Evolutionary conservation across 2,888 invertebrate genomes (phyloP).

Genomic region (Campoplex capitator): DNA sequence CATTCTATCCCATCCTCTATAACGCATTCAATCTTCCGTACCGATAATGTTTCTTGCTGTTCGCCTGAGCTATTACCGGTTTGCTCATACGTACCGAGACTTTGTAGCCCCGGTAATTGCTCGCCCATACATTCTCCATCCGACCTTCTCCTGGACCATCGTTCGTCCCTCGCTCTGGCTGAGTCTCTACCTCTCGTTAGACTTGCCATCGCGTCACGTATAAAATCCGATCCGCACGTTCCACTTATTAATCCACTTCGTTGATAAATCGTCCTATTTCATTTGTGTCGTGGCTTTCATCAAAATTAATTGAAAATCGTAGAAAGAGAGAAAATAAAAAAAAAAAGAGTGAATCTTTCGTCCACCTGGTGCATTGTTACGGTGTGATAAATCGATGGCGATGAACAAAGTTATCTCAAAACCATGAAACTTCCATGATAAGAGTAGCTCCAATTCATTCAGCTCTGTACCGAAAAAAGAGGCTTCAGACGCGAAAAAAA

Average conservation of each 20-base stretch:
- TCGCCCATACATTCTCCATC: not conserved
- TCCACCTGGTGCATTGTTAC: not conserved
- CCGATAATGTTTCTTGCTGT: constrained; percentile 5
- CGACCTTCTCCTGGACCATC: not conserved
- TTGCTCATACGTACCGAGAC: not conserved
- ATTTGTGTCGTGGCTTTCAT: not conserved
- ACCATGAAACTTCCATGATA: not conserved
- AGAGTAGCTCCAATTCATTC: not conserved
- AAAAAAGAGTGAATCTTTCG: not conserved
- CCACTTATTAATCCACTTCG: not conserved
- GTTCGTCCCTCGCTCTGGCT: not conserved
- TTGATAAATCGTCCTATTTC: not conserved
- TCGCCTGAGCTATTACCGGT: not conserved
- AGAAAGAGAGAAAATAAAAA: not conserved
- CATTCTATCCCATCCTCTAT: not conserved
- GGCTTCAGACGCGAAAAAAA: not conserved
- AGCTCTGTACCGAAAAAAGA: not conserved
- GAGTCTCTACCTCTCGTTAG: not conserved
- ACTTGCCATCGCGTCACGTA: not conserved
- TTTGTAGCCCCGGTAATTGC: constrained; percentile 10
- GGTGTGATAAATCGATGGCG: not conserved
- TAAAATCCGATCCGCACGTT: not conserved
- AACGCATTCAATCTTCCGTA: not conserved
- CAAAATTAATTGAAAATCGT: not conserved
- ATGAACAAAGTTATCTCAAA: not conserved